Conservation (phyloP, 2,113 vertebrate species). For the Phalacrocorax pelagicus region DNA sequence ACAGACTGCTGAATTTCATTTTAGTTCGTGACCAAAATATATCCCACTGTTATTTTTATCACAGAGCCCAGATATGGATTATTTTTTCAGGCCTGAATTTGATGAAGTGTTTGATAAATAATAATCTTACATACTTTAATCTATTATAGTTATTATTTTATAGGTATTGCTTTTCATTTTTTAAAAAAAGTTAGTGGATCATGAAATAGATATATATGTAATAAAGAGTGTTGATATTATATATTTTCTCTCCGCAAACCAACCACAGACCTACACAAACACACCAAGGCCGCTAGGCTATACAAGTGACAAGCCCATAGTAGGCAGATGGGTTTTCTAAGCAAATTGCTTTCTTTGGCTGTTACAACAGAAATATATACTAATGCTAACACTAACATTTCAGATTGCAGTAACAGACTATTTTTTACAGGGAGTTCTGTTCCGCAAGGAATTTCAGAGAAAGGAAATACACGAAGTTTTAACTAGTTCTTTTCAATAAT, state of each 20-base stretch:
- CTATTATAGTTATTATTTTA: not conserved
- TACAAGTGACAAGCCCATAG: not conserved
- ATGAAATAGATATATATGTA: not conserved
- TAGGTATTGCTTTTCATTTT: not conserved
- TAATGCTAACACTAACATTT: not conserved
- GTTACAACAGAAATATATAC: not conserved
- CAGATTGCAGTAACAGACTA: not conserved
- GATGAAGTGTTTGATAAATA: not conserved
- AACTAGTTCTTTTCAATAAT: not conserved
- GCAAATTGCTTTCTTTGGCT: not conserved
- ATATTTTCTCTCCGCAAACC: not conserved
- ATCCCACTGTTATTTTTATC: constrained; percentile 37
- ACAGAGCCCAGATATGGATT: constrained; percentile 26
- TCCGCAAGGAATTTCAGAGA: not conserved
- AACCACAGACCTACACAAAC: not conserved
- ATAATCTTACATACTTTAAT: not conserved
- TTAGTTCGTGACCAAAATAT: constrained; percentile 10
- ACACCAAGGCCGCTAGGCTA: not conserved
- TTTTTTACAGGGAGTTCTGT: not conserved
- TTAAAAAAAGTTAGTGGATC: not conserved
- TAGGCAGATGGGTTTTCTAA: not conserved
- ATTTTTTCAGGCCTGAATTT: constrained; percentile 4
- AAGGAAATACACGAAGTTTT: not conserved
- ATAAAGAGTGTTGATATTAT: not conserved
- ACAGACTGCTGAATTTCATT: constrained; percentile 29